Conservation (phyloP, 1,140 invertebrate species). For the Diabrotica undecimpunctata region DNA sequence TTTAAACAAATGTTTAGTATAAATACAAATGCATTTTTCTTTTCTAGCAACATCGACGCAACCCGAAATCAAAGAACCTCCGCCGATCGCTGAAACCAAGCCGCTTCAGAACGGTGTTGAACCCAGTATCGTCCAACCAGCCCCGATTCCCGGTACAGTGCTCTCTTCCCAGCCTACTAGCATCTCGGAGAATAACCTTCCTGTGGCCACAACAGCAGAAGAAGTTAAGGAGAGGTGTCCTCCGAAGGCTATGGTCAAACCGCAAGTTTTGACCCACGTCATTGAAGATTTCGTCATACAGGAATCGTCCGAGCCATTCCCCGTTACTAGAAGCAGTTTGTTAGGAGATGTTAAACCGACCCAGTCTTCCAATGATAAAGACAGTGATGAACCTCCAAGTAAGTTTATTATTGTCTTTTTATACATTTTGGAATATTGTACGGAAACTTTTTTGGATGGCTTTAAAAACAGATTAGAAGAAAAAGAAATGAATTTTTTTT, state of each 20-base stretch:
- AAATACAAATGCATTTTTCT: not conserved
- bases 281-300: slow-evolving; percentile 97
- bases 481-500: not conserved
- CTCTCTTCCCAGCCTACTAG: slow-evolving; percentile 37
- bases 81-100: slow-evolving; percentile 21
- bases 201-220: slow-evolving; percentile 50
- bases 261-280: slow-evolving; percentile 92
- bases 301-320: slow-evolving; percentile 86
- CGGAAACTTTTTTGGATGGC: not conserved
- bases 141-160: slow-evolving; percentile 41
- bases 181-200: slow-evolving; percentile 43
- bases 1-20: not conserved
- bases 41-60: slow-evolving; percentile 28
- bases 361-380: slow-evolving; percentile 51
- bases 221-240: slow-evolving; percentile 55
- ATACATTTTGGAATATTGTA: not conserved
- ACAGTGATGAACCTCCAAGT: slow-evolving; percentile 71
- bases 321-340: slow-evolving; percentile 65
- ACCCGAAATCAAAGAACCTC: slow-evolving; percentile 25
- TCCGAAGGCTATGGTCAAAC: slow-evolving; percentile 94
- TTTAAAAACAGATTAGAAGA: not conserved
- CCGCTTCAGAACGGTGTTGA: slow-evolving; percentile 20
- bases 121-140: slow-evolving; percentile 31
- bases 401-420: slow-evolving; percentile 41
- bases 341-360: slow-evolving; percentile 48